A percentile compares a stretch with the other conserved stretches of the same genome.
Evolutionary conservation across 2,797 vertebrate genomes (phyloP).

Genomic region (Cirrhinus molitorella): DNA sequence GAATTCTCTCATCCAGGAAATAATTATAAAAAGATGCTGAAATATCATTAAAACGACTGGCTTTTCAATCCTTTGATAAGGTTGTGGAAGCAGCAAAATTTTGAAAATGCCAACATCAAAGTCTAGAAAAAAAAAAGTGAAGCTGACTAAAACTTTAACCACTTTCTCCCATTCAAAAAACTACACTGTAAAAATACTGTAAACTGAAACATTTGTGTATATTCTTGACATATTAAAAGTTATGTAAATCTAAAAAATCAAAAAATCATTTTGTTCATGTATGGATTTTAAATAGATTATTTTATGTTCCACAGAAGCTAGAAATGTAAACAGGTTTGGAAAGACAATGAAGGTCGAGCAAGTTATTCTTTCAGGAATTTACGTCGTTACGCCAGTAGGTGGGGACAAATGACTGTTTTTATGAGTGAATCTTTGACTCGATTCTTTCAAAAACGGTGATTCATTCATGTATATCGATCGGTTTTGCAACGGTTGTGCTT

Average conservation of each 20-base stretch:
- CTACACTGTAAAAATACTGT: neutral
- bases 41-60: neutral
- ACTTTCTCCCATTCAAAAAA: neutral
- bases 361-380: neutral
- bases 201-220: neutral
- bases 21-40: neutral
- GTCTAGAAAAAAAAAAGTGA: no score
- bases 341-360: neutral
- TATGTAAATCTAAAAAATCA: neutral
- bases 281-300: neutral
- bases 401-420: neutral
- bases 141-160: neutral
- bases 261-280: no score
- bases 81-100: neutral
- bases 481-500: neutral
- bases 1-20: constrained; percentile 13
- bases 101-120: neutral
- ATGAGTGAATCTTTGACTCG: no score
- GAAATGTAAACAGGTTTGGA: no score
- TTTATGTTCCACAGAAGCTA: neutral
- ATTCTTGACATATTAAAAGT: neutral
- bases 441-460: neutral
- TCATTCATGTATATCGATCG: neutral
- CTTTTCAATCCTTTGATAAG: neutral
- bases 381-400: neutral